Conservation (phyloP, 2,113 vertebrate species). For the Paraplagusia blochii region DNA sequence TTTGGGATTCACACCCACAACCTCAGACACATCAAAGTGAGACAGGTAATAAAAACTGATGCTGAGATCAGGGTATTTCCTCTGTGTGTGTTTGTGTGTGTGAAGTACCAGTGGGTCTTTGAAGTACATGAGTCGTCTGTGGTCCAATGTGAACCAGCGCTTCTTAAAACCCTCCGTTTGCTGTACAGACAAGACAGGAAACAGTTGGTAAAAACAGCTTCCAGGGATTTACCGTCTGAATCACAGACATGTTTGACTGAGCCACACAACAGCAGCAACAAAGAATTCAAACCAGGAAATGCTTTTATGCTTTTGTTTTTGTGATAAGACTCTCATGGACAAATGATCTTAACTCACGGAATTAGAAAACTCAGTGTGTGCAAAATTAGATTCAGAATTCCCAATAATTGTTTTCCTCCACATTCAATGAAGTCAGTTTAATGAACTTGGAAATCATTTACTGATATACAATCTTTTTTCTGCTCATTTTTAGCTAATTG, state of each 20-base stretch:
- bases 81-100: slow-evolving; percentile 11
- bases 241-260: not conserved
- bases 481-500: no score
- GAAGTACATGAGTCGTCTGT: slow-evolving; percentile 90
- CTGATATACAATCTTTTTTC: no score
- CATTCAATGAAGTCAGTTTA: no score
- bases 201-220: not conserved
- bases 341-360: no score
- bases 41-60: not conserved
- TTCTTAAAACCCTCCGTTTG: slow-evolving; percentile 92
- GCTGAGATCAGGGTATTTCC: not conserved
- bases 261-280: not conserved
- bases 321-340: no score
- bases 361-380: no score
- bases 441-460: no score
- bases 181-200: slow-evolving; percentile 60
- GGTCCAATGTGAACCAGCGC: slow-evolving; percentile 91
- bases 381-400: no score
- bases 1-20: not conserved
- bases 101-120: slow-evolving; percentile 87
- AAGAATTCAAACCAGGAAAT: no score
- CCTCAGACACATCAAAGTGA: not conserved
- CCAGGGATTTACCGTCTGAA: not conserved
- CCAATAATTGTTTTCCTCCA: no score
- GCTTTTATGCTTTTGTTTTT: no score